These are phyloP conservation scores for Perognathus longimembris DNA, from an alignment of 2,113 vertebrate genomes.

Conservation along the genomic window DNA sequence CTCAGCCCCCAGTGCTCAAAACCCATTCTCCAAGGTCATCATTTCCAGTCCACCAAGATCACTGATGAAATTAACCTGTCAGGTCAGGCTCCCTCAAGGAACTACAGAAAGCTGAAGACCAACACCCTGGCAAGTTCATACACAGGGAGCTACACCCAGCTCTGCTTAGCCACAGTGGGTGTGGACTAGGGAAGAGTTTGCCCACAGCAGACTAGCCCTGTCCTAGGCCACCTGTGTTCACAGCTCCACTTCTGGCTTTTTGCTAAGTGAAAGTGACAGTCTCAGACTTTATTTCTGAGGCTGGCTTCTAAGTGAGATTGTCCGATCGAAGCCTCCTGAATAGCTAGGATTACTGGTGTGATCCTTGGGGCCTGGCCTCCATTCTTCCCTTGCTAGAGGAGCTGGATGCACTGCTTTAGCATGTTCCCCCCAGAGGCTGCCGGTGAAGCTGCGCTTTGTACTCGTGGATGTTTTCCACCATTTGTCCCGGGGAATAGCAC, in stretches of 20 bases:
- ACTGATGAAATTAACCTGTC: background rate
- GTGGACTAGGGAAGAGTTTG: too few relatives aligned
- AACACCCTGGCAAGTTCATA: background rate
- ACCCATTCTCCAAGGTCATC: background rate
- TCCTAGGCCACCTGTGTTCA: background rate
- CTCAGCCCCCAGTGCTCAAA: background rate
- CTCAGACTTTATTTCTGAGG: too few relatives aligned
- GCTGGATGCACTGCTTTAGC: too few relatives aligned
- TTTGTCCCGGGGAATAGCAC: background rate
- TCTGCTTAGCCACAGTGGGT: background rate
- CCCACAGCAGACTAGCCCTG: background rate
- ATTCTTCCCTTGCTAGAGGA: too few relatives aligned
- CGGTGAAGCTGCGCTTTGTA: too few relatives aligned
- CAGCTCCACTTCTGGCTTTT: too few relatives aligned
- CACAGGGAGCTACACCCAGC: accelerated
- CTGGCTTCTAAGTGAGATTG: too few relatives aligned
- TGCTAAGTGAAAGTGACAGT: too few relatives aligned
- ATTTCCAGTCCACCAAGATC: background rate
- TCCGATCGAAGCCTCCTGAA: background rate
- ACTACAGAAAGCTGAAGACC: background rate
- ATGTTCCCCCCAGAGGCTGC: too few relatives aligned
- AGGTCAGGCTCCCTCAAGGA: background rate
- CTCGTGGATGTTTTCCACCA: background rate
- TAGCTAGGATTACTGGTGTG: too few relatives aligned
- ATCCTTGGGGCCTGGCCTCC: too few relatives aligned